Conservation (phyloP, 1,140 invertebrate genomes). For the Brachionus asplanchnoidis region DNA sequence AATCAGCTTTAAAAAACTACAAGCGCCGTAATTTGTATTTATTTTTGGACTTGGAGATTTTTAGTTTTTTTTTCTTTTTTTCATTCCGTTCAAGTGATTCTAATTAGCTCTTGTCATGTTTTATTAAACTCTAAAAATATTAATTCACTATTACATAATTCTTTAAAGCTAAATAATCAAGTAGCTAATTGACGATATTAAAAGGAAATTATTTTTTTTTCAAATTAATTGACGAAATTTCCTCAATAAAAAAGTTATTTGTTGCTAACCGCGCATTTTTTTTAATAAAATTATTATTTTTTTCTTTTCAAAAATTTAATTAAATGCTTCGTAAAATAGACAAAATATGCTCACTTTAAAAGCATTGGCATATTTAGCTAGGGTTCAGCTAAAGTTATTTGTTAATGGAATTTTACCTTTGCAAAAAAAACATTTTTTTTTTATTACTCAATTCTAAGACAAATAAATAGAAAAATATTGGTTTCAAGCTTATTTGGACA, state of each 20-base stretch:
- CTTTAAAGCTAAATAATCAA: not conserved
- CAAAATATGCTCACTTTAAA: no score
- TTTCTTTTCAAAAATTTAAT: not conserved
- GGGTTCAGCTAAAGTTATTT: not conserved
- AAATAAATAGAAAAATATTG: no score
- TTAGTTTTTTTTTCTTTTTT: not conserved
- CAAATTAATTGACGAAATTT: not conserved
- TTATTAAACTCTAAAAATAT: not conserved
- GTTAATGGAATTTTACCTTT: not conserved
- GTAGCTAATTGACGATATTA: not conserved
- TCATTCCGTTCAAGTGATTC: not conserved
- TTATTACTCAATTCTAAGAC: not conserved
- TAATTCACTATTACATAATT: not conserved
- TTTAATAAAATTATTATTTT: not conserved
- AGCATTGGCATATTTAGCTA: not conserved
- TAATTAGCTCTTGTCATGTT: not conserved
- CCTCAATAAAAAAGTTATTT: not conserved
- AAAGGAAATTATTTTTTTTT: not conserved
- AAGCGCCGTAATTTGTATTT: not conserved
- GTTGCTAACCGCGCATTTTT: not conserved
- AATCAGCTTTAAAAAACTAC: not conserved
- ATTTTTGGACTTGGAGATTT: not conserved
- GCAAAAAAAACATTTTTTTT: not conserved
- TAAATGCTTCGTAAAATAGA: no score
- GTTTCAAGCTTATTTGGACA: not conserved